These are phyloP conservation scores for Schizopygopsis pylzovi DNA, from an alignment of 2,797 vertebrate genomes.

Conservation along the genomic window DNA sequence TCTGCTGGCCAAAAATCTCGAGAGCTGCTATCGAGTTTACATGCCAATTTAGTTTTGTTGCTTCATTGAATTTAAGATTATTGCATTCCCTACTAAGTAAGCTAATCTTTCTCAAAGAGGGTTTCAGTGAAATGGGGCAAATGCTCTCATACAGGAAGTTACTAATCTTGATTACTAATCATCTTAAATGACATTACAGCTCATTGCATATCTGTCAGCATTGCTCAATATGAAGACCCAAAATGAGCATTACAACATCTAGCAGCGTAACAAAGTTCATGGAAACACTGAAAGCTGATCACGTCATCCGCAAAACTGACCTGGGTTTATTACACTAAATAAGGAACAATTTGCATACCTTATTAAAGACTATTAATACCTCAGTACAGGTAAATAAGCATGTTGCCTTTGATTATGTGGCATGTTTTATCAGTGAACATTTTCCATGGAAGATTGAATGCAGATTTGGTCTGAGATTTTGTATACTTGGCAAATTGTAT, in stretches of 20 bases:
- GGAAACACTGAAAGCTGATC: not conserved
- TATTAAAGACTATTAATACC: not conserved
- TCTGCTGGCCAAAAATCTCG: not conserved
- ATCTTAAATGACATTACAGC: conserved; percentile 12
- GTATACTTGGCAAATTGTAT: not conserved
- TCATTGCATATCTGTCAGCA: not conserved
- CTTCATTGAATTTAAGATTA: not conserved
- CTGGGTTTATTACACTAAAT: not conserved
- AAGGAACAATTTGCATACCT: conserved; percentile 6
- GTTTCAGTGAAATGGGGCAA: conserved; percentile 6
- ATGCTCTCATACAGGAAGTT: conserved; percentile 24
- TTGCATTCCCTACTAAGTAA: not conserved
- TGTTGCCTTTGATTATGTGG: not conserved
- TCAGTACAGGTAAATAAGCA: not conserved
- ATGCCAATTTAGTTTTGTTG: not conserved
- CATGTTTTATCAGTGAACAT: not conserved
- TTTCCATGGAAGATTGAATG: not conserved
- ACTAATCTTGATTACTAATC: conserved; percentile 12
- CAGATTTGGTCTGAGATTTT: not conserved
- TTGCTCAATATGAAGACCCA: conserved; percentile 3
- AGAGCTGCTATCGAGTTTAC: not conserved
- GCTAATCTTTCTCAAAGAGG: not conserved
- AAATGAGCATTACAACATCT: conserved; percentile 2
- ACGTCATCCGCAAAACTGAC: not conserved
- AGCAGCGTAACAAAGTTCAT: not conserved